Evolutionary conservation across 1,140 invertebrate genomes (phyloP).

Genomic region (Augochlora pura): DNA sequence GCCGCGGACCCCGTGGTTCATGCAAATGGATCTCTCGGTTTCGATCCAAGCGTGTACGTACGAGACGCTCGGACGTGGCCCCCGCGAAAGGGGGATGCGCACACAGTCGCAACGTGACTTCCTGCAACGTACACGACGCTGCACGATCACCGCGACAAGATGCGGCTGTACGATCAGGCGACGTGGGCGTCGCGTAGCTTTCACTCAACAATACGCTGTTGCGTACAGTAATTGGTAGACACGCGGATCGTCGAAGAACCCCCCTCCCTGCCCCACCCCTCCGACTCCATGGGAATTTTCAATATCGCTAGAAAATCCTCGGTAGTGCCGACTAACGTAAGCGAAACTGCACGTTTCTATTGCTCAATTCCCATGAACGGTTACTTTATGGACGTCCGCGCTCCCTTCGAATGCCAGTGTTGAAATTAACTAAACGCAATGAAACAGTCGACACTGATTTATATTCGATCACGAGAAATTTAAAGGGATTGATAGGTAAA

Average conservation of each 20-base stretch:
- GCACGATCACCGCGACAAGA: conserved; percentile 40
- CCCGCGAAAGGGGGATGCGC: conserved; percentile 28
- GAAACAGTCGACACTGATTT: too few relatives aligned
- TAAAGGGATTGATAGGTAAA: too few relatives aligned
- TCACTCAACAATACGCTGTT: conserved; percentile 45
- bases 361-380: too few relatives aligned
- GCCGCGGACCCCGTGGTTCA: not conserved
- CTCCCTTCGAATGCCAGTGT: too few relatives aligned
- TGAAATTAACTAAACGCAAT: too few relatives aligned
- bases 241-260: not conserved
- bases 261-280: too few relatives aligned
- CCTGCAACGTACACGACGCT: conserved; percentile 26
- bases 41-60: conserved; percentile 17
- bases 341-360: too few relatives aligned
- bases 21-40: conserved; percentile 28
- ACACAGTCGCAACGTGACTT: conserved; percentile 42
- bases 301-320: conserved; percentile 7
- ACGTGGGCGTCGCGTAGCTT: conserved; percentile 53
- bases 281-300: conserved; percentile 44
- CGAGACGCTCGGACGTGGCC: not conserved
- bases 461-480: too few relatives aligned
- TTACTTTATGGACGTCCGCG: too few relatives aligned
- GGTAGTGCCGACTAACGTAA: too few relatives aligned
- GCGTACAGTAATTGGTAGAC: conserved; percentile 40
- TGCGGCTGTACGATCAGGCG: conserved; percentile 13